Conservation (phyloP, 2,113 vertebrate species). For the Butorides virescens region DNA sequence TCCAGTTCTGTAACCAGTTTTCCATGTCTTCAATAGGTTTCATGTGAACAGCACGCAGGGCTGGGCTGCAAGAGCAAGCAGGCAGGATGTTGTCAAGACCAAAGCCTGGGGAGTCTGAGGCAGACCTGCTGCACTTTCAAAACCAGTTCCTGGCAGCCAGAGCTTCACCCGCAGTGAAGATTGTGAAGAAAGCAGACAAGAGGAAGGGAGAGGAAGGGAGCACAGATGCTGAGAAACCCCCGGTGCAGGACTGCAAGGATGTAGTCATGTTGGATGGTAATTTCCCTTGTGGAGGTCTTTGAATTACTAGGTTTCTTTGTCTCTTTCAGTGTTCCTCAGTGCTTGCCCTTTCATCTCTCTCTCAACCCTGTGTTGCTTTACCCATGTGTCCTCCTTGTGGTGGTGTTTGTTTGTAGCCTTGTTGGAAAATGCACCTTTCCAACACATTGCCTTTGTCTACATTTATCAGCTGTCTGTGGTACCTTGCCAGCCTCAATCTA, state of each 20-base stretch:
- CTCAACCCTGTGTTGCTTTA: background rate
- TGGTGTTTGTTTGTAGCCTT: background rate
- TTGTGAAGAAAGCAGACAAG: constrained; percentile 87
- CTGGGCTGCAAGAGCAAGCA: background rate
- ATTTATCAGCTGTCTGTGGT: background rate
- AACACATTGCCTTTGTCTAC: background rate
- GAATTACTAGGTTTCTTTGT: background rate
- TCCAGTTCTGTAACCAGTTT: background rate
- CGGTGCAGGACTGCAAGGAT: constrained; percentile 71
- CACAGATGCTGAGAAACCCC: background rate
- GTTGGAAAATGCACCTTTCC: background rate
- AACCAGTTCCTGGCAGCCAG: constrained; percentile 84
- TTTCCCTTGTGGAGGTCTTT: background rate
- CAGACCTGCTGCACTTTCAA: constrained; percentile 89
- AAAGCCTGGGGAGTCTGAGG: constrained; percentile 89
- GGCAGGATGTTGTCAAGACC: constrained; percentile 87
- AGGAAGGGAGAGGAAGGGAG: constrained; percentile 70
- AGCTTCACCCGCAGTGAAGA: constrained; percentile 76
- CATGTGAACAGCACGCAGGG: background rate
- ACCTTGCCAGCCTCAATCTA: background rate
- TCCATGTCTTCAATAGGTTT: background rate
- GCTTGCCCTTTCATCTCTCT: background rate
- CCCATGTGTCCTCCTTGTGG: background rate
- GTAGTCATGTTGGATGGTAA: constrained; percentile 88
- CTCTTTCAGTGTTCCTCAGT: background rate